Base-by-base conservation (phyloP, 2,113 vertebrate species). In the Lophotis ruficrista region DNA sequence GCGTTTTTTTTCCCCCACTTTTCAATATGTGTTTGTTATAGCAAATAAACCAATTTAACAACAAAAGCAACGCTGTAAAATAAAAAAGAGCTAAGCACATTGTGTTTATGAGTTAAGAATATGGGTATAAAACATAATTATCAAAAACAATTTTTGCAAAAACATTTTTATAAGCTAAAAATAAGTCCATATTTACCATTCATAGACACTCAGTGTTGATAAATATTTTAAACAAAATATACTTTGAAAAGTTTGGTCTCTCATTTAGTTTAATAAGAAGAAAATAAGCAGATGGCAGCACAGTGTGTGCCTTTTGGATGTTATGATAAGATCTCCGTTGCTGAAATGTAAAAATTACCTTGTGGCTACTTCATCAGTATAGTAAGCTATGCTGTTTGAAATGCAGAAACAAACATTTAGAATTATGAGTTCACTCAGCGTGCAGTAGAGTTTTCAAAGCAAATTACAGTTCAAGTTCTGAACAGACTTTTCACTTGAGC, bases 241-340 rank as follows among this genome's bases (percentile, higher is more conserved):
- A 43, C 79, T 88, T 69, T 6, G 0, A 22, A 75, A 90, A 87
- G 19, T 85, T 82, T 73, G 21, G 64, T 53, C 75, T 94, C 81
- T 95, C 19, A 71, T 94, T 96, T 31, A 82, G 58, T 90, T 80
- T 75, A 86, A 62, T 75, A 89, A 90, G 66, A 80, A 92, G 83
- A 57, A 95, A 95, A 85, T 20, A 94, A 96, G 78, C 97, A 97
- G 93, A 96, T 96, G 96, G 97, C 64, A 72, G 54, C 91, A 89
- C 87, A 84, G 89, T 85, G 60, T 95, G 93, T 85, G 90, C 85
- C 84, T 94, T 94, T 92, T 90, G 85, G 91, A 89, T 88, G 94
- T 80, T 96, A 57, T 69, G 37, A 82, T 84, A 94, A 76, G 65
- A 89, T 94, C 48, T 95, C 85, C 35, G 76, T 53, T 83, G 41